These are phyloP conservation scores for Andrena chrysosceles DNA, from an alignment of 2,888 invertebrate genomes.

Conservation along the genomic window DNA sequence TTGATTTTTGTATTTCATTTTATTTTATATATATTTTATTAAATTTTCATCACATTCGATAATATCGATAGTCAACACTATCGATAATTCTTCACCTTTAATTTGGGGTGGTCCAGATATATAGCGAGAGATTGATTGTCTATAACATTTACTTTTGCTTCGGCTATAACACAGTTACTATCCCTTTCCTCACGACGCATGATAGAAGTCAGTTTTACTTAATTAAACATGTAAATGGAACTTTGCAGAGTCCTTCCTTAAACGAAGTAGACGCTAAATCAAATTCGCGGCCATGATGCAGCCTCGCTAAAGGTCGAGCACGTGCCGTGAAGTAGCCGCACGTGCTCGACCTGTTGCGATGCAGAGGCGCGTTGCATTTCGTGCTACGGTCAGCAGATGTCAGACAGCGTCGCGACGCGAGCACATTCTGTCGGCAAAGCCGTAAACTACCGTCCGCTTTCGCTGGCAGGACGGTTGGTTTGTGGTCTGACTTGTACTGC, in stretches of 20 bases:
- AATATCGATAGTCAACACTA: too few relatives aligned
- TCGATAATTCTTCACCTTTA: too few relatives aligned
- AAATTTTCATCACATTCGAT: too few relatives aligned
- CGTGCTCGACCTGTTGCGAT: slow-evolving; percentile 69
- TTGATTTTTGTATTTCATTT: too few relatives aligned
- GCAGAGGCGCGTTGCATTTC: slow-evolving; percentile 39
- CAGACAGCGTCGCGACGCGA: slow-evolving; percentile 51
- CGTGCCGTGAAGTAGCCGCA: slow-evolving; percentile 41
- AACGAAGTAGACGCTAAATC: slow-evolving; percentile 1
- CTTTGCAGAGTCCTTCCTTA: too few relatives aligned
- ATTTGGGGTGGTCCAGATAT: too few relatives aligned
- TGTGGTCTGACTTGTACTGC: slow-evolving; percentile 79
- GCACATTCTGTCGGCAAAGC: slow-evolving; percentile 65
- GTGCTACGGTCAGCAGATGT: slow-evolving; percentile 62
- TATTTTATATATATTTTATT: too few relatives aligned
- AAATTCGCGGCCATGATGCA: neutral
- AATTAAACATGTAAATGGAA: neutral
- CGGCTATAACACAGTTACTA: neutral
- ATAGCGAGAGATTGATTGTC: too few relatives aligned
- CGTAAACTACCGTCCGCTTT: slow-evolving; percentile 52
- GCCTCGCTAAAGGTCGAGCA: slow-evolving; percentile 20
- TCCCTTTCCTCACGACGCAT: too few relatives aligned
- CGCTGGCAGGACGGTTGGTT: slow-evolving; percentile 17
- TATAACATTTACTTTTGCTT: too few relatives aligned
- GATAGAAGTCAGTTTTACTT: neutral